Base-by-base conservation (phyloP, 2,888 invertebrate species). In the Gymnocheta viridis region DNA sequence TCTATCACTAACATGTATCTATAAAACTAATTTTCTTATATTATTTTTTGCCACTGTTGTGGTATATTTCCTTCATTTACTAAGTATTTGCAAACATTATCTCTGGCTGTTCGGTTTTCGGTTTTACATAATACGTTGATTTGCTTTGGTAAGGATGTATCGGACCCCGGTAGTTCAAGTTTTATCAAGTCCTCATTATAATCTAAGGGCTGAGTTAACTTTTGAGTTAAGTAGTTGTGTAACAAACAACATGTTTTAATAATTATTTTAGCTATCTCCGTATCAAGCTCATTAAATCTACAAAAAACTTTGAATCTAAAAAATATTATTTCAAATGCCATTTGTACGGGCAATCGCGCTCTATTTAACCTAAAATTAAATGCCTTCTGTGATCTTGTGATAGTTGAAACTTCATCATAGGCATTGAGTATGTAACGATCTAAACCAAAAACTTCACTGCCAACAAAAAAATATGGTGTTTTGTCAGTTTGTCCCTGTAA, bases 281-380 rank as follows among this genome's bases (percentile, higher is more conserved):
- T 58, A 44, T 60, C 14, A 0, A 81, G 24, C 4, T 76, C 51
- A 10, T 19, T 22, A 14, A 72, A 27, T 38, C 51, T 51, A 10
- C 49, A 12, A 32, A 81, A 51, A 10, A 72, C 38, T 54, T 79
- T 79, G 56, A 79, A 79, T 56, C 64, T 62, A 66, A 64, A 72
- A 38, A 24, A 72, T 10, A 81, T 54, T 35, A 67, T 24, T 66
- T 74, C 74, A 62, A 81, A 81, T n/a, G 74, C 67, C 81, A 81
- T 74, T 60, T 81, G 17, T 22, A 47, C 74, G 4, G 67, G 49
- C 6, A 69, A 19, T 10, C 54, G 67, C 6, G 49, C 81, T 74
- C 67, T 67, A 12, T 47, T 67, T 27, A 81, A 10, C 12, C 74
- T 67, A n/a, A 32, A 69, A 73, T 81, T 81, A 41, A 81, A 81